Evolutionary conservation across 92 coral and sea anemone genomes (phyloP), one percentile per base, ranked within the genome.

Genomic region (Hydrozoanthus gracilis): DNA sequence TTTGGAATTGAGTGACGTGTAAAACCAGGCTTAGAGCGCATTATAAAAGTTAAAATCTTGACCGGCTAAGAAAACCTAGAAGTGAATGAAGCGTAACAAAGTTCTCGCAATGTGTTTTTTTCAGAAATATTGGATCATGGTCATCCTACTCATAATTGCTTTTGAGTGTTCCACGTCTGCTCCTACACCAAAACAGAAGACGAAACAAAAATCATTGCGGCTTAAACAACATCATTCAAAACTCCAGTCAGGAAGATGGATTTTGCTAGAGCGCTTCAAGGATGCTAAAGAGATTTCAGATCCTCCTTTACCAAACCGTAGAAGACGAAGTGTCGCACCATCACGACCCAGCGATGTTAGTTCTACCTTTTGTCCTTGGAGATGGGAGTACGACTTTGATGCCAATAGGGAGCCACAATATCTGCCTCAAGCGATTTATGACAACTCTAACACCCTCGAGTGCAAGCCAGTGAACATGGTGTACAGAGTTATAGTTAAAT

Each of bases 301-400:
- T 3, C 73, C 46, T 46, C 45, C 7, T 3, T 80, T 17, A 16
- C 12, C 73, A 18, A 80, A 67, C 14, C 64, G 85, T 64, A 11
- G 14, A 13, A 80, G 51, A 66, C 48, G 85, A 4, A 51, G 50
- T 48, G 35, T 16, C 64, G 9, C 62, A 1, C 45, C 56, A 17
- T 65, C 85, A 16, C 16, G 74, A 17, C 85, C 85, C 17, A 80
- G 58, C 73, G 85, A 80, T 65, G 85, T 80, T 46, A 61, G 47
- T 64, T 66, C 85, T 7, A 80, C 85, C 4, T 49, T 46, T 58
- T 80, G 85, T 13, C 85, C 85, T 18, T 80, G 85, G 85, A 80
- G 85, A 80, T 80, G 85, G 85, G 85, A 80, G 48, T 80, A 80
- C n/a, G 85, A 80, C 9, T 80, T 65, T 39, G 85, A 80, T 45